These are phyloP conservation scores for Agrochola litura DNA, from an alignment of 2,888 invertebrate genomes.

Conservation along the genomic window DNA sequence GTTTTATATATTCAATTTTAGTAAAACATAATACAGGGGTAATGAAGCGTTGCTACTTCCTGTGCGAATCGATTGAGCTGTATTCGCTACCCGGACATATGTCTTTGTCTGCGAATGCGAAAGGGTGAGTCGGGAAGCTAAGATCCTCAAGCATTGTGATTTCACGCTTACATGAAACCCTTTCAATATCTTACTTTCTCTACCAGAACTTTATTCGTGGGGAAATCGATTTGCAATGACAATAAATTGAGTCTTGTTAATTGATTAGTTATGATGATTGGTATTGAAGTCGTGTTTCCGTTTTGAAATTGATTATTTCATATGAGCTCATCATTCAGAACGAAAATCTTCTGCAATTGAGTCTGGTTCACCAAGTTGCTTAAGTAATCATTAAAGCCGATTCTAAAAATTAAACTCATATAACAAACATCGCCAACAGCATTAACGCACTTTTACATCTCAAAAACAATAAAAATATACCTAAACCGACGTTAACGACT, in stretches of 20 bases:
- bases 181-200: conserved; percentile 60
- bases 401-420: neutral
- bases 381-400: neutral
- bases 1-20: conserved; percentile 76
- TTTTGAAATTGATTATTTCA: conserved; percentile 11
- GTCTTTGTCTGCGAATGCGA: conserved; percentile 84
- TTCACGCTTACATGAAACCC: conserved; percentile 74
- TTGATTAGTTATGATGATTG: conserved; percentile 37
- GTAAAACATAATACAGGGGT: conserved; percentile 76
- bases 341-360: no score
- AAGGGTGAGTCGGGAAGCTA: conserved; percentile 79
- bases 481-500: conserved; percentile 40
- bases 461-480: conserved; percentile 41
- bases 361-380: neutral
- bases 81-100: conserved; percentile 86
- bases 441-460: conserved; percentile 16
- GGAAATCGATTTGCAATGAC: conserved; percentile 68
- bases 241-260: conserved; percentile 22
- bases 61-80: conserved; percentile 80
- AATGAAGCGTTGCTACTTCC: conserved; percentile 88
- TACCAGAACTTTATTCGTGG: conserved; percentile 48
- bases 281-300: conserved; percentile 28
- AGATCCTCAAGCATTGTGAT: conserved; percentile 66
- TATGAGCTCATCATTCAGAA: no score
- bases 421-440: neutral